Percentiles rank a stretch among this genome's conserved stretches.
Conservation (phyloP, 2,113 vertebrate species). For the Chionomys nivalis region DNA sequence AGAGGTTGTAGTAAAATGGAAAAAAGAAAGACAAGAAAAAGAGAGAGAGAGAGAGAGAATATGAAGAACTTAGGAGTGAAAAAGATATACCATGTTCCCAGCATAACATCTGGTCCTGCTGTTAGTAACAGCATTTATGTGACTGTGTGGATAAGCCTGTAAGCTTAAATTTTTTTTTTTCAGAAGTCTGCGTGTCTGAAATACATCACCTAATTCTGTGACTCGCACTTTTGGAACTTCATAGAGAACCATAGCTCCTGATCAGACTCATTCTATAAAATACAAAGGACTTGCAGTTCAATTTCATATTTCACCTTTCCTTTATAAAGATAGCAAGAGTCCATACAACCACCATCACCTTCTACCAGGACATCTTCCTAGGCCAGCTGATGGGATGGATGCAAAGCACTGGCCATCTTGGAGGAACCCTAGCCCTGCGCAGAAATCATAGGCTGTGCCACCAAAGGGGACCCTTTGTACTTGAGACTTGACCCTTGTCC, state of each 20-base stretch:
- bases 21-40: not conserved
- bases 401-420: not conserved
- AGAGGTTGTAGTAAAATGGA: too few relatives aligned
- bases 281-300: not conserved
- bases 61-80: slow-evolving; percentile 29
- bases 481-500: not conserved
- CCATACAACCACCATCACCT: accelerated
- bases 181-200: not conserved
- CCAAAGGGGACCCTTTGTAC: slow-evolving; percentile 43
- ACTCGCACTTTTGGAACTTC: not conserved
- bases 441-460: not conserved
- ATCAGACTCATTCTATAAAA: not conserved
- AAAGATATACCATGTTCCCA: slow-evolving; percentile 54
- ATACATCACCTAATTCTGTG: not conserved
- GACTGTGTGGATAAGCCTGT: not conserved
- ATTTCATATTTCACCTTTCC: not conserved
- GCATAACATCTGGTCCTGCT: slow-evolving; percentile 67
- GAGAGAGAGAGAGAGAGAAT: not conserved
- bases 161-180: not conserved
- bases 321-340: not conserved
- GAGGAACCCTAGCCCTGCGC: not conserved
- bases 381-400: too few relatives aligned
- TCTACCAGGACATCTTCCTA: not conserved
- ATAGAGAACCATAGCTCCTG: not conserved
- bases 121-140: slow-evolving; percentile 39